A percentile compares a stretch with the other conserved stretches of the same genome.
phyloP scores from a whole-genome alignment of 23 tunicate species.

The Trididemnum nubilum region DNA sequence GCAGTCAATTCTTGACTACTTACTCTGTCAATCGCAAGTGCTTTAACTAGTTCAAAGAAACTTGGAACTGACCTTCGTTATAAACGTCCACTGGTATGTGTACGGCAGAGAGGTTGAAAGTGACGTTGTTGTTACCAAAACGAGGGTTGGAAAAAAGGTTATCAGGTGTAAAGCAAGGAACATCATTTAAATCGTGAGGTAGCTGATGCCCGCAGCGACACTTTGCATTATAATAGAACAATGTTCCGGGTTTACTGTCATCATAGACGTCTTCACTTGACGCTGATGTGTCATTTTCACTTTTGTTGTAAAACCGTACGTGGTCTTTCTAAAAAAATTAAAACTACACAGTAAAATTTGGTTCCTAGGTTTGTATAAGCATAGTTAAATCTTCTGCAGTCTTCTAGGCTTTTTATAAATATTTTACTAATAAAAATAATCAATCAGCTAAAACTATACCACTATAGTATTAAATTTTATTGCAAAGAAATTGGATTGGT shows the following conservation, averaged over 20 bases:
- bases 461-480: too few species aligned
- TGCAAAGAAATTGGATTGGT: neutral
- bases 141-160: slow-evolving; percentile 18
- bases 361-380: too few species aligned
- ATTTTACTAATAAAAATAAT: neutral
- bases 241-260: neutral
- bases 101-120: slow-evolving; percentile 46
- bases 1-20: too few species aligned
- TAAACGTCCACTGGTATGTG: slow-evolving; percentile 75
- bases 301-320: slow-evolving; percentile 31
- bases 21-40: too few species aligned
- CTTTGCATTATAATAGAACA: slow-evolving; percentile 55
- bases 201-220: slow-evolving; percentile 60
- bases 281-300: neutral
- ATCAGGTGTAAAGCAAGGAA: slow-evolving; percentile 23
- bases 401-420: neutral
- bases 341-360: too few species aligned
- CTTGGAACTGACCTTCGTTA: slow-evolving; percentile 63
- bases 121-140: slow-evolving; percentile 27
- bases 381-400: too few species aligned
- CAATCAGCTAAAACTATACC: neutral
- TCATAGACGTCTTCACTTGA: neutral
- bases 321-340: slow-evolving; percentile 2
- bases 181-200: neutral
- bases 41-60: too few species aligned